Conservation (phyloP, 2,797 vertebrate genomes). For the Xenopus petersii region DNA sequence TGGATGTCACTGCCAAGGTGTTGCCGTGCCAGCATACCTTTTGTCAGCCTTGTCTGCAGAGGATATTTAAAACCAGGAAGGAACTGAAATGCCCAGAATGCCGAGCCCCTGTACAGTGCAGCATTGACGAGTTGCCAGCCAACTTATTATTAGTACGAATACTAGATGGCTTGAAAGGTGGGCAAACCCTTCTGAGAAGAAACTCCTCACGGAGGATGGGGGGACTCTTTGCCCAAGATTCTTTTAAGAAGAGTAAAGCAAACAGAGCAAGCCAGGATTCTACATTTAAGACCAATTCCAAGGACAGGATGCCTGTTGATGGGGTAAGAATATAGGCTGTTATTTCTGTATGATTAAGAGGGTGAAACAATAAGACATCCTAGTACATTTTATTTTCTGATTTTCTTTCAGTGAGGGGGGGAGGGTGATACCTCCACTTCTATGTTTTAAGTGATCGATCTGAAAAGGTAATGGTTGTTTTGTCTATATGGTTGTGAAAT, state of each 20-base stretch:
- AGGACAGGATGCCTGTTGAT: conserved; percentile 61
- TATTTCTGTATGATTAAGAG: not conserved
- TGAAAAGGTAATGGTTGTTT: too few species aligned
- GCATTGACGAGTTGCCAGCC: conserved; percentile 80
- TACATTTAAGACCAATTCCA: conserved; percentile 64
- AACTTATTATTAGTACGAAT: conserved; percentile 82
- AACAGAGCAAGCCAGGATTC: conserved; percentile 61
- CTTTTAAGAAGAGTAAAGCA: conserved; percentile 57
- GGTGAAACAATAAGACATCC: too few species aligned
- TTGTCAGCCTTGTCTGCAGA: conserved; percentile 83
- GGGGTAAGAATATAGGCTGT: conserved; percentile 72
- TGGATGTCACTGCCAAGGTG: conserved; percentile 83
- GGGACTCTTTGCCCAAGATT: conserved; percentile 61
- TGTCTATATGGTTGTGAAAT: too few species aligned
- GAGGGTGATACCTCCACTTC: too few species aligned
- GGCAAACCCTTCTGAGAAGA: conserved; percentile 53
- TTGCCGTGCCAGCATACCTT: conserved; percentile 94
- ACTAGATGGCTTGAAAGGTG: conserved; percentile 71
- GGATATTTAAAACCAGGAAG: conserved; percentile 70
- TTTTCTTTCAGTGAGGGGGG: too few species aligned
- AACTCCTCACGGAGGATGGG: conserved; percentile 62
- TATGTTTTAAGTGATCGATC: too few species aligned
- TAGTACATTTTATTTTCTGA: too few species aligned
- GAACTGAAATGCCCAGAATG: conserved; percentile 86
- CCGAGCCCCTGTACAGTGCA: conserved; percentile 68